Base-by-base conservation (phyloP, 2,888 invertebrate genomes). In the Rambutsinella grinnellia region DNA sequence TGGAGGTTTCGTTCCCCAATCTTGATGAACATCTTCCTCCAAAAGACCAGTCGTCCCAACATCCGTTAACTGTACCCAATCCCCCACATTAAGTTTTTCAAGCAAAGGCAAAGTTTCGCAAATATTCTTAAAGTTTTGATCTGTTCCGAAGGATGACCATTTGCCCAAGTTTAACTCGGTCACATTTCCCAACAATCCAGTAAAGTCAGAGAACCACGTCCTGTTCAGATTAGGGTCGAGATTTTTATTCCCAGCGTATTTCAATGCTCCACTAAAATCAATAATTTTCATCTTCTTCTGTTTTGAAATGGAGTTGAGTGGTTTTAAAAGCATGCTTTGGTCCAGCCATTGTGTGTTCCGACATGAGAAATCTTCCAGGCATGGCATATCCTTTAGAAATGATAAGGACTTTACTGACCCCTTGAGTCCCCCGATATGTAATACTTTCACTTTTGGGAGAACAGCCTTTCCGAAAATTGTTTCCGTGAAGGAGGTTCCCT, bases 271-370 rank as follows among this genome's bases (percentile, higher is more conserved):
- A 19, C 63, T 53, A 6, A 80, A 68, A 36, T 78, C 76, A 1
- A 80, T n/a, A n/a, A 36, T 36, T 54, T 46, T 67, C 21, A 80
- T 36, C 5, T 26, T 15, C 6, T 21, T 23, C 8, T 63, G 44
- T n/a, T 28, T 63, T 3, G 46, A 27, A 24, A 57, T 76, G 6
- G 58, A 47, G 21, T 79, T 75, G 10, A 81, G 51, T 0, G 80
- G 76, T 46, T 36, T 62, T 5, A 75, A 24, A 17, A 82, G 46
- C 57, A 78, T 79, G 15, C 65, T 56, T 28, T 79, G 77, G 15
- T 81, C 80, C 24, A 81, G 67, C 82, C 82, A 83, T 24, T 27
- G 24, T 2, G 82, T 80, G n/a, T 79, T 77, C 2, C 65, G 60
- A 51, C 79, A 79, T 3, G 63, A 53, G 15, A 83, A 66, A 49